Percentiles rank a stretch among this genome's conserved stretches.
Evolutionary conservation across 2,113 vertebrate genomes (phyloP).

Genomic region (Phylloscopus whistleri): DNA sequence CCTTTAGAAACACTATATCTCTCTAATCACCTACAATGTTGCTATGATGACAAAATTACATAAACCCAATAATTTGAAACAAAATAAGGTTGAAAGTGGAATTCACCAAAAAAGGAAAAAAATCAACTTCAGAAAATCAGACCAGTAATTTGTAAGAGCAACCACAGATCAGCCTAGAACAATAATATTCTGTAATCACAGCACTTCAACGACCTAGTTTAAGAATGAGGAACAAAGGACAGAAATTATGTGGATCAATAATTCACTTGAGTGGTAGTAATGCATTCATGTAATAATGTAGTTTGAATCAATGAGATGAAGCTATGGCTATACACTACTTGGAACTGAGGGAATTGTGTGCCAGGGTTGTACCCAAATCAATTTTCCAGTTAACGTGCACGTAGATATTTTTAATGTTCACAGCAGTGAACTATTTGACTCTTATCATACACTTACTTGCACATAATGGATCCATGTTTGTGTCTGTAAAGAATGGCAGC

Average conservation of each 20-base stretch:
- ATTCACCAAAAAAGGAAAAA: not conserved
- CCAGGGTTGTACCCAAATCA: not conserved
- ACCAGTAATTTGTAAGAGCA: not conserved
- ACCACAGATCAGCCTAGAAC: not conserved
- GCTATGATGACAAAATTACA: constrained; percentile 28
- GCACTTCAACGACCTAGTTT: not conserved
- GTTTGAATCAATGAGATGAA: not conserved
- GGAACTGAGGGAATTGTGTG: not conserved
- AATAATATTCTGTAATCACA: not conserved
- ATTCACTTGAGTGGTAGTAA: not conserved
- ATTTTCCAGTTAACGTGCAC: not conserved
- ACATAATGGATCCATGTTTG: not conserved
- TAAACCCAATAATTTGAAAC: not conserved
- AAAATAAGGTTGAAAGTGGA: constrained; percentile 13
- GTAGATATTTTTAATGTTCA: not conserved
- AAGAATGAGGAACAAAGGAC: not conserved
- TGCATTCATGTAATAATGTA: not conserved
- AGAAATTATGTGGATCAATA: not conserved
- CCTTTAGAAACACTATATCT: constrained; percentile 24
- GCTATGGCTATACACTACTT: not conserved
- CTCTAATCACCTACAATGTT: constrained; percentile 20
- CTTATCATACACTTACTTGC: not conserved
- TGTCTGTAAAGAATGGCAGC: not conserved
- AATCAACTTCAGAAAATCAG: not conserved
- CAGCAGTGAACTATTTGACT: not conserved